phyloP scores from a whole-genome alignment of 2,888 invertebrate genomes.

The Orthosia gracilis region DNA sequence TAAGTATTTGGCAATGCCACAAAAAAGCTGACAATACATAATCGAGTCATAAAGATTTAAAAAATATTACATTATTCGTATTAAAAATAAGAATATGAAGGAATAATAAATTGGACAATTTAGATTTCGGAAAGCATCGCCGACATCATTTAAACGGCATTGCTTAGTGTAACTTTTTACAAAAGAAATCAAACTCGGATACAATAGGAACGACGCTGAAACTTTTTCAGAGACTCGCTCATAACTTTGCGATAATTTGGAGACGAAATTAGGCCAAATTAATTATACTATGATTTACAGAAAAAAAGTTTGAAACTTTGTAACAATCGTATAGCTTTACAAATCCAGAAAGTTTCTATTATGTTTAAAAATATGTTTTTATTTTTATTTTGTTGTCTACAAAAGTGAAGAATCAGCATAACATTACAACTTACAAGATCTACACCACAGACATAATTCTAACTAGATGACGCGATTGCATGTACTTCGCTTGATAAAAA shows the following conservation, averaged over 20 bases:
- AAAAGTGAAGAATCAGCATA: neutral
- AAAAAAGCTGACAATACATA: constrained; percentile 33
- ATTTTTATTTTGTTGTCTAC: no score
- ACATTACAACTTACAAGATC: no score
- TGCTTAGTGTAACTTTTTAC: constrained; percentile 12
- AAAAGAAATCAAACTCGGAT: constrained; percentile 25
- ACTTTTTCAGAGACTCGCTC: neutral
- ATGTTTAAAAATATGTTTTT: neutral
- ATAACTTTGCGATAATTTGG: constrained; percentile 13
- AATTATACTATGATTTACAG: neutral
- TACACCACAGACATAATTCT: no score
- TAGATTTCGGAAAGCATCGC: no score
- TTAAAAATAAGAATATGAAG: no score
- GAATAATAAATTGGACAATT: no score
- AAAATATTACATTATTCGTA: no score
- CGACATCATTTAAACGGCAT: no score
- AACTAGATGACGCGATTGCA: no score
- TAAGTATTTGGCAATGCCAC: constrained; percentile 41
- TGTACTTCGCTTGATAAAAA: no score
- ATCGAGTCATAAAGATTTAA: constrained; percentile 13
- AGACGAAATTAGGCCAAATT: constrained; percentile 11
- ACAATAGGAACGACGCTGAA: constrained; percentile 32
- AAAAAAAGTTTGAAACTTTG: constrained; percentile 4
- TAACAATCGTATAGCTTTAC: neutral
- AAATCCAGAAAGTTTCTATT: neutral